These are phyloP conservation scores for Malurus splendens DNA, from an alignment of 2,797 vertebrate species.

Conservation along the genomic window DNA sequence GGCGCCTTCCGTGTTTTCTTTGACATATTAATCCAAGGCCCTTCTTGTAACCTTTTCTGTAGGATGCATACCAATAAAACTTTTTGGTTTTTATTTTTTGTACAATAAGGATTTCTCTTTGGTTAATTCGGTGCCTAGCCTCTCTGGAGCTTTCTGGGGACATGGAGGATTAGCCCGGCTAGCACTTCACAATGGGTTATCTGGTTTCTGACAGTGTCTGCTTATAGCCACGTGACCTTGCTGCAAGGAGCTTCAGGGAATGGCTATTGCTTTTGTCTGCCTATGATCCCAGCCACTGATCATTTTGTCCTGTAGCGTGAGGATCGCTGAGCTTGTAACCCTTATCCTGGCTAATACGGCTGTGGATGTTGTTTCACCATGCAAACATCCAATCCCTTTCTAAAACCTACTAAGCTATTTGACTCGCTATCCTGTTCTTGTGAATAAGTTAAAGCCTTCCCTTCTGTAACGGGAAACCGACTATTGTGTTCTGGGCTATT, in stretches of 20 bases:
- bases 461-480: constrained; percentile 45
- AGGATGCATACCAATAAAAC: constrained; percentile 65
- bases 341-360: constrained; percentile 11
- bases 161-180: not conserved
- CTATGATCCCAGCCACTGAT: constrained; percentile 42
- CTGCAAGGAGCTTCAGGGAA: constrained; percentile 46
- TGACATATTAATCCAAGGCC: constrained; percentile 37
- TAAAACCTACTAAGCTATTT: constrained; percentile 57
- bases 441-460: constrained; percentile 60
- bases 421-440: constrained; percentile 33
- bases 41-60: constrained; percentile 42
- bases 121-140: not conserved
- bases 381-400: constrained; percentile 57
- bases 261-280: constrained; percentile 20
- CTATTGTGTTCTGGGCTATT: constrained; percentile 44
- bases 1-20: constrained; percentile 6
- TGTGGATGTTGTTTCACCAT: constrained; percentile 52
- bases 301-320: not conserved
- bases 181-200: constrained; percentile 31
- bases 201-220: constrained; percentile 25
- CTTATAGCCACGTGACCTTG: constrained; percentile 28
- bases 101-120: constrained; percentile 4
- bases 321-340: constrained; percentile 55
- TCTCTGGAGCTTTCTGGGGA: constrained; percentile 25
- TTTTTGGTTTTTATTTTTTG: constrained; percentile 23